These are phyloP conservation scores for Drosophila eohydei DNA, from an alignment of 2,888 invertebrate species.

Conservation along the genomic window DNA sequence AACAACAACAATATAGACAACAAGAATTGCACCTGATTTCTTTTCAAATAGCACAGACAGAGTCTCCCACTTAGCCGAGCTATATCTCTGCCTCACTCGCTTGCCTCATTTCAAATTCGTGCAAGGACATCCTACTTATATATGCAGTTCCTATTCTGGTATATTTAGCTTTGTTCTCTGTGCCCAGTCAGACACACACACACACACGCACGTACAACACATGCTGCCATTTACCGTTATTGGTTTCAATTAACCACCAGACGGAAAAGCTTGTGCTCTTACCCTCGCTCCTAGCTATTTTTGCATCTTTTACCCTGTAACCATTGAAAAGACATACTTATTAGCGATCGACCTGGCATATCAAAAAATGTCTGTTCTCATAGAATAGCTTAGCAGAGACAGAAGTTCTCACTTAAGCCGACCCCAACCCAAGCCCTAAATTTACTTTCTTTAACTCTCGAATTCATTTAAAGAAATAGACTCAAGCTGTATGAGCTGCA, in stretches of 20 bases:
- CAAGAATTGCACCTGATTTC: conserved; percentile 72
- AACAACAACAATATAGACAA: conserved; percentile 26
- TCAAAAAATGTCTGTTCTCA: no score
- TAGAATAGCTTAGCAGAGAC: not conserved
- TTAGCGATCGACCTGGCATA: no score
- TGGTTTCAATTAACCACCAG: conserved; percentile 68
- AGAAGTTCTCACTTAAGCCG: no score
- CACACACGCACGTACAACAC: conserved; percentile 21
- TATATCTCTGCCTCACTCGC: not conserved
- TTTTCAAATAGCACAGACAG: conserved; percentile 29
- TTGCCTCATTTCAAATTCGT: conserved; percentile 2
- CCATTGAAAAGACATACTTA: not conserved
- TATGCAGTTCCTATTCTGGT: conserved; percentile 45
- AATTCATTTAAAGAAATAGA: no score
- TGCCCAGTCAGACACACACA: conserved; percentile 32
- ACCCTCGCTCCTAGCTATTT: conserved; percentile 9
- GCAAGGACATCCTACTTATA: conserved; percentile 37
- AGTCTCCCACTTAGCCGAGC: not conserved
- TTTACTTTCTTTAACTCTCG: no score
- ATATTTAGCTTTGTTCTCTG: conserved; percentile 39
- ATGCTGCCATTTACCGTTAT: conserved; percentile 54
- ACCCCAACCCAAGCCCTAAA: no score
- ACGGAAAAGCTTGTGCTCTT: not conserved
- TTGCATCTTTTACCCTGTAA: conserved; percentile 9
- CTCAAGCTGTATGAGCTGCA: no score